Percentiles rank a stretch among this genome's conserved stretches.
Evolutionary conservation across 1,140 invertebrate species (phyloP).

Genomic region (Ooceraea biroi): DNA sequence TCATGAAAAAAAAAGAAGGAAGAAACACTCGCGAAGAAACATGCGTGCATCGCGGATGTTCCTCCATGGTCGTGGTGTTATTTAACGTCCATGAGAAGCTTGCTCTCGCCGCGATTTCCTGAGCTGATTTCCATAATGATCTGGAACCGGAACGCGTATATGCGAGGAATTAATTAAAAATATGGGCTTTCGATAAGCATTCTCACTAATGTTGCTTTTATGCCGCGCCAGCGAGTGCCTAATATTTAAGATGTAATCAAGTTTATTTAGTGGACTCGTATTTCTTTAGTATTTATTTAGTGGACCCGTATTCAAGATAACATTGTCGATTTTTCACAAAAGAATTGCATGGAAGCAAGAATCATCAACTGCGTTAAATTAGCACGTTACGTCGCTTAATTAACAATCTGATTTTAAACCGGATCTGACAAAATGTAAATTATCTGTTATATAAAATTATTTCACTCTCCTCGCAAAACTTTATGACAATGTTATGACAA

Average conservation of each 20-base stretch:
- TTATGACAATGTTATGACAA: not conserved
- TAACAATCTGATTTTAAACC: slow-evolving; percentile 7
- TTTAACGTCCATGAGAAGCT: slow-evolving; percentile 33
- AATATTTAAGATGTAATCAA: not conserved
- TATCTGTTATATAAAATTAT: no score
- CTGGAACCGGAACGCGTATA: slow-evolving; percentile 7
- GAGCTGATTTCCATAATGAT: slow-evolving; percentile 44
- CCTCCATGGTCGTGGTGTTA: not conserved
- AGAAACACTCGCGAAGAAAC: not conserved
- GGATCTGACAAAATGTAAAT: not conserved
- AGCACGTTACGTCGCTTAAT: not conserved
- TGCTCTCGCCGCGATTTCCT: slow-evolving; percentile 18
- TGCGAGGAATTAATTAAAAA: slow-evolving; percentile 55
- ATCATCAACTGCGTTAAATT: slow-evolving; percentile 17
- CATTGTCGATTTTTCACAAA: not conserved
- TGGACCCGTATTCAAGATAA: not conserved
- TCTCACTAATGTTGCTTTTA: not conserved
- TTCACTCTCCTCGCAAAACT: not conserved
- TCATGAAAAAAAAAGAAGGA: not conserved
- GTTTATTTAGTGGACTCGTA: not conserved
- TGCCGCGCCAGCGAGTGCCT: not conserved
- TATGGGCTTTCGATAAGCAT: slow-evolving; percentile 21
- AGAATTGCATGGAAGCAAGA: not conserved
- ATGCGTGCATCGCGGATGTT: slow-evolving; percentile 6
- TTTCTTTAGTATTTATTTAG: no score